A percentile compares a stretch with the other conserved stretches of the same genome.
Evolutionary conservation across 2,797 vertebrate species (phyloP).

Genomic region (Onychomys leucogaster): DNA sequence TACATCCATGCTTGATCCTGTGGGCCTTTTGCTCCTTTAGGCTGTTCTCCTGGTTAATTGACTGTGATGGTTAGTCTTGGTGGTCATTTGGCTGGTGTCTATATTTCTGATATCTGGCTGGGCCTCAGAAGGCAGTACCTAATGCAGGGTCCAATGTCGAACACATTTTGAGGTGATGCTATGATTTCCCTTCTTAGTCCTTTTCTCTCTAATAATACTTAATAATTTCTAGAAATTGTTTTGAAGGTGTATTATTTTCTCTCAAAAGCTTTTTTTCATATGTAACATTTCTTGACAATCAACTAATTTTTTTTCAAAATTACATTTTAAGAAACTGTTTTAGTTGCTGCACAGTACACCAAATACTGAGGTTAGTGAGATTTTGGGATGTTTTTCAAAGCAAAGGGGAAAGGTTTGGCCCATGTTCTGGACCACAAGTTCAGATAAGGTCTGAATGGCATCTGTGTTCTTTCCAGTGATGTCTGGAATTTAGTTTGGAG

Average conservation of each 20-base stretch:
- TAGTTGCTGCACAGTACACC: not conserved
- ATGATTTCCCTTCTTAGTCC: not conserved
- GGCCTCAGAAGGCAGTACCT: not conserved
- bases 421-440: not conserved
- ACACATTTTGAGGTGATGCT: not conserved
- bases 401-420: not conserved
- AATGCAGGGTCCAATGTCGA: not conserved
- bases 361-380: slow-evolving; percentile 40
- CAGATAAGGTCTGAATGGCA: slow-evolving; percentile 19
- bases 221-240: not conserved
- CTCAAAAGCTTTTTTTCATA: not conserved
- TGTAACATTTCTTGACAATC: slow-evolving; percentile 15
- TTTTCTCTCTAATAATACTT: not conserved
- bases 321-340: not conserved
- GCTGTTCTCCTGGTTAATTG: not conserved
- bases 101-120: not conserved
- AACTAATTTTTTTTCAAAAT: slow-evolving; percentile 35
- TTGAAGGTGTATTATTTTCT: not conserved
- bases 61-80: not conserved
- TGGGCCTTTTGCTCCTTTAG: not conserved
- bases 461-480: not conserved
- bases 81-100: too few relatives aligned
- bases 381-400: slow-evolving; percentile 47
- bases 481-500: not conserved
- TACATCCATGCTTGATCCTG: not conserved